Base-by-base conservation (phyloP, 2,113 vertebrate species). In the Numida meleagris region DNA sequence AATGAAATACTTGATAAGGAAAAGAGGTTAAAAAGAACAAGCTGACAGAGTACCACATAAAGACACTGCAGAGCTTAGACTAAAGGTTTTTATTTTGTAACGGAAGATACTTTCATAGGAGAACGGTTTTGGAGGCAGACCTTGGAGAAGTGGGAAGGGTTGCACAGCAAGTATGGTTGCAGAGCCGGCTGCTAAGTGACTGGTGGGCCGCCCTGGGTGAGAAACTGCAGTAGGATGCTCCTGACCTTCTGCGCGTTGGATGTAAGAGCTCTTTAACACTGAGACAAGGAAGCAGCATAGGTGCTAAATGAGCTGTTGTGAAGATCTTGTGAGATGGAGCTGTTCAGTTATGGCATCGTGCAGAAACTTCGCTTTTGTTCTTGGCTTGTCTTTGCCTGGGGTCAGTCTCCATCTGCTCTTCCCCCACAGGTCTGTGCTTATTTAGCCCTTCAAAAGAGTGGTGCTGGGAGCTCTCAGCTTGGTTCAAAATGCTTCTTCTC, bases 381-480 rank as follows among this genome's bases (percentile, higher is more conserved):
- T 61, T 17, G 36, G 9, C 83, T 90, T 46, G 5, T 81, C 85
- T 81, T 73, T 82, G 67, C 87, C 40, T 20, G 50, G 81, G 83
- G 88, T 93, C 91, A 58, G 1, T 36, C 82, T 53, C 74, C 75
- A 70, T 91, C 78, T 87, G 71, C 48, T 73, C 74, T 90, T 74
- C 24, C 77, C 94, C 82, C 77, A 2, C 33, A 74, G 72, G 42
- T 36, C 71, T 73, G 55, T n/a, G n/a, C 62, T 73, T 77, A 33
- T 88, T 90, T 7, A 53, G 58, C 55, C 6, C 1, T n/a, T 90
- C 67, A 70, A 5, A 68, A 91, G 78, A 2, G 73, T 66, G 81
- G 81, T 72, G 70, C 76, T 82, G 93, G 91, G 84, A 89, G 84
- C 78, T 65, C 55, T 77, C 12, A 34, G 71, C 71, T 42, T 68